These are phyloP conservation scores for Jaculus jaculus DNA, from an alignment of 2,113 vertebrate species.

Conservation along the genomic window DNA sequence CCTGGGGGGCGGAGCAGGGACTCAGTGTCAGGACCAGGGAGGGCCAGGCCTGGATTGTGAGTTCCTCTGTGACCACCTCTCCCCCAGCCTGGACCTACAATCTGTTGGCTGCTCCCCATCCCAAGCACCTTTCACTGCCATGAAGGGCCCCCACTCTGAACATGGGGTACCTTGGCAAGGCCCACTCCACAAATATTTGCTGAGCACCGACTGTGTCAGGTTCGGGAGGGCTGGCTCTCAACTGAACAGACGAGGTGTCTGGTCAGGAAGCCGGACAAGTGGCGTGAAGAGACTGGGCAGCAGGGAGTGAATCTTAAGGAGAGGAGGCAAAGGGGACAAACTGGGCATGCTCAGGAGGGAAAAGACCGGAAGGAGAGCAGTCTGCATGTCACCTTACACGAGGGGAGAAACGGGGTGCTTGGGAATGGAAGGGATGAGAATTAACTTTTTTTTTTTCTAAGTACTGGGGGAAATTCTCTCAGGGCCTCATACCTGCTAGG, in stretches of 20 bases:
- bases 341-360: background rate
- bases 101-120: background rate
- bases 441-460: background rate
- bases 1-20: constrained; percentile 79
- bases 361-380: no score
- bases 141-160: fast-evolving
- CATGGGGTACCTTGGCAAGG: background rate
- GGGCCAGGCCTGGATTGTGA: background rate
- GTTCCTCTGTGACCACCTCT: background rate
- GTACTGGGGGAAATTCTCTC: no score
- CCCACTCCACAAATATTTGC: background rate
- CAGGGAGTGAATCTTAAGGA: background rate
- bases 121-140: background rate
- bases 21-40: fast-evolving
- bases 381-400: fast-evolving
- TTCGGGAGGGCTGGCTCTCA: background rate
- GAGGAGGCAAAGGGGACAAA: background rate
- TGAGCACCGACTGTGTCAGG: background rate
- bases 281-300: background rate
- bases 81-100: background rate
- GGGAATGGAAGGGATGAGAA: background rate
- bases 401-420: fast-evolving
- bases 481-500: no score
- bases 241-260: background rate
- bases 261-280: background rate